These are phyloP conservation scores for Ochlodes sylvanus DNA, from an alignment of 2,888 invertebrate genomes.

Conservation along the genomic window DNA sequence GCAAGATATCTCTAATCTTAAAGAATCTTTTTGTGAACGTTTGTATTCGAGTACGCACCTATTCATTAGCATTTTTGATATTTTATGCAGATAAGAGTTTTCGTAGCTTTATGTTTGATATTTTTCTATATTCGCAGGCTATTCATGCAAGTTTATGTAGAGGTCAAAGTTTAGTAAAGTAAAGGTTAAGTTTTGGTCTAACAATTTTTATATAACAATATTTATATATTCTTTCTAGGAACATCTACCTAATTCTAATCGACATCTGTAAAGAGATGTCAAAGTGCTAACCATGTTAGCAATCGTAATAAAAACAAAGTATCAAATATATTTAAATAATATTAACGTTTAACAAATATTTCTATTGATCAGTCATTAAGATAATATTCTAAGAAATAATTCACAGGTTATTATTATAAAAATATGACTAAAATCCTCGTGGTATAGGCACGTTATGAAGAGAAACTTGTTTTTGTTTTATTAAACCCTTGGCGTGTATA, in stretches of 20 bases:
- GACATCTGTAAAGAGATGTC: too few species aligned
- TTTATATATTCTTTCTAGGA: too few species aligned
- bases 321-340: too few species aligned
- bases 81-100: neutral
- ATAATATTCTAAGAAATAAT: slow-evolving; percentile 27
- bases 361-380: slow-evolving; percentile 9
- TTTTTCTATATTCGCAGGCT: too few species aligned
- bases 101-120: too few species aligned
- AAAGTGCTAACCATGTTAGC: too few species aligned
- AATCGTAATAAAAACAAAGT: too few species aligned
- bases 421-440: slow-evolving; percentile 34
- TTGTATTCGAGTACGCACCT: slow-evolving; percentile 29
- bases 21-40: slow-evolving; percentile 33
- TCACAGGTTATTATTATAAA: slow-evolving; percentile 26
- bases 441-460: slow-evolving; percentile 64
- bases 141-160: too few species aligned
- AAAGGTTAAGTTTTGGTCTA: too few species aligned
- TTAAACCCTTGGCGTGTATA: slow-evolving; percentile 76
- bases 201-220: too few species aligned
- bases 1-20: slow-evolving; percentile 36
- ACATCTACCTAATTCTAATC: too few species aligned
- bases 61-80: slow-evolving; percentile 34
- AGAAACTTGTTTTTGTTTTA: slow-evolving; percentile 75
- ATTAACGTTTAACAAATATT: slow-evolving; percentile 11
- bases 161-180: too few species aligned